A percentile compares a stretch with the other conserved stretches of the same genome.
These are phyloP conservation scores for Protodeltote pygarga DNA, from an alignment of 2,888 invertebrate species.

Conservation along the genomic window DNA sequence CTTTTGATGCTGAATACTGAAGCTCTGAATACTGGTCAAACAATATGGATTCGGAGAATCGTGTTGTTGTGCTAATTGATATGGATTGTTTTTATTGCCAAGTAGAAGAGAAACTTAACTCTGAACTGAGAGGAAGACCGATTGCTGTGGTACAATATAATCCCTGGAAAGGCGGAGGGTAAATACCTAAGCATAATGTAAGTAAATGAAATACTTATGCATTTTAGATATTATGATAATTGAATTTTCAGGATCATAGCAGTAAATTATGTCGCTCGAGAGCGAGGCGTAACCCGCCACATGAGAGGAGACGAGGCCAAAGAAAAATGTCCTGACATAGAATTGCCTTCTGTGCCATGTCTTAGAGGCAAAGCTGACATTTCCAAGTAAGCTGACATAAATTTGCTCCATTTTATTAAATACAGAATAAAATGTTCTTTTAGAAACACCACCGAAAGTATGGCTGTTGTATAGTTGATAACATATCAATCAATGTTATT, in stretches of 20 bases:
- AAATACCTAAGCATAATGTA: constrained; percentile 57
- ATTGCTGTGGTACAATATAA: constrained; percentile 99
- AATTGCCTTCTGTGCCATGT: constrained; percentile 94
- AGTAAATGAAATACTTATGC: no score
- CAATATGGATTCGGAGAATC: constrained; percentile 83
- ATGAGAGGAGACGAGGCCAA: constrained; percentile 98
- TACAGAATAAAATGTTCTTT: neutral
- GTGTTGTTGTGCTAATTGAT: constrained; percentile 95
- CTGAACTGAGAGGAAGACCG: constrained; percentile 94
- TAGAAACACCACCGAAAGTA: neutral
- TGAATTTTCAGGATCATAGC: constrained; percentile 93
- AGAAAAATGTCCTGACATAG: constrained; percentile 94
- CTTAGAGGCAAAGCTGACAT: constrained; percentile 97
- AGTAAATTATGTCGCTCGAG: constrained; percentile 98
- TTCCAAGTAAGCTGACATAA: constrained; percentile 89
- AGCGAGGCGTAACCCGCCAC: constrained; percentile 94
- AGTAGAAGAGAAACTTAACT: constrained; percentile 97
- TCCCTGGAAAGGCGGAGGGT: constrained; percentile 97
- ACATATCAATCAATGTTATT: no score
- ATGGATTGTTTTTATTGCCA: constrained; percentile 99
- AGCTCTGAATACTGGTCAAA: constrained; percentile 3
- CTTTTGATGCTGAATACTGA: no score
- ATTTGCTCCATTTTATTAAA: constrained; percentile 1
- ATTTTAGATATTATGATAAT: neutral
- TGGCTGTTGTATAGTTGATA: no score